Evolutionary conservation across 2,797 vertebrate species (phyloP).

Genomic region (Antrozous pallidus): DNA sequence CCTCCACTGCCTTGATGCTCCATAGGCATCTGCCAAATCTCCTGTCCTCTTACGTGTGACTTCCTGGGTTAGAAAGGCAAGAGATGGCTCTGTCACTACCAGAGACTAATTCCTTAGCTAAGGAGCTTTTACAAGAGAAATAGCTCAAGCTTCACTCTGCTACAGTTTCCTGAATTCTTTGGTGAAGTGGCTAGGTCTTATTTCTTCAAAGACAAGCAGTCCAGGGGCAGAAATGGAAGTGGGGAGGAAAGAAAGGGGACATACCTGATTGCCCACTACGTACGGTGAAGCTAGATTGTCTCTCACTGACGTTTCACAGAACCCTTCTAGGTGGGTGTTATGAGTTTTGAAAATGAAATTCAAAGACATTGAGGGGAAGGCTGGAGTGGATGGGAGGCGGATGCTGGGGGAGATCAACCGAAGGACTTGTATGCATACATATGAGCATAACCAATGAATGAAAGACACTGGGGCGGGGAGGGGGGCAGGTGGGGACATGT

Average conservation of each 20-base stretch:
- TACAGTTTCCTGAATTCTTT: not conserved
- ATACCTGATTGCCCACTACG: accelerated
- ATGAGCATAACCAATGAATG: too few relatives aligned
- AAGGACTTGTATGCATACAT: too few relatives aligned
- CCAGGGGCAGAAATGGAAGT: accelerated
- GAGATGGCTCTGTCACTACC: accelerated
- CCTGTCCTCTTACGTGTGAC: not conserved
- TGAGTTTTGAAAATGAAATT: not conserved
- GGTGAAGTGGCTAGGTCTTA: not conserved
- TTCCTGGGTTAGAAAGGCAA: not conserved
- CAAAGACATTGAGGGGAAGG: too few relatives aligned
- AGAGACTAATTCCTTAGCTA: not conserved
- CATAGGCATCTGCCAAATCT: not conserved
- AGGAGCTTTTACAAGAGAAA: not conserved
- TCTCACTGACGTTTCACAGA: accelerated
- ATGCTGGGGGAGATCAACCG: too few relatives aligned
- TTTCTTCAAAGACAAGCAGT: not conserved
- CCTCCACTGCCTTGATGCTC: accelerated
- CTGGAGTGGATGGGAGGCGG: too few relatives aligned
- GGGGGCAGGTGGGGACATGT: too few relatives aligned
- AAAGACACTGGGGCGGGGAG: too few relatives aligned
- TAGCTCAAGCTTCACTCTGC: not conserved
- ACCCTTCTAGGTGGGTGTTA: not conserved
- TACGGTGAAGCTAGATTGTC: accelerated
- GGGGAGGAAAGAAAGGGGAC: too few relatives aligned